Percentiles rank a stretch among this genome's conserved stretches.
These are phyloP conservation scores for Lagopus muta DNA, from an alignment of 2,113 vertebrate species.

Conservation along the genomic window DNA sequence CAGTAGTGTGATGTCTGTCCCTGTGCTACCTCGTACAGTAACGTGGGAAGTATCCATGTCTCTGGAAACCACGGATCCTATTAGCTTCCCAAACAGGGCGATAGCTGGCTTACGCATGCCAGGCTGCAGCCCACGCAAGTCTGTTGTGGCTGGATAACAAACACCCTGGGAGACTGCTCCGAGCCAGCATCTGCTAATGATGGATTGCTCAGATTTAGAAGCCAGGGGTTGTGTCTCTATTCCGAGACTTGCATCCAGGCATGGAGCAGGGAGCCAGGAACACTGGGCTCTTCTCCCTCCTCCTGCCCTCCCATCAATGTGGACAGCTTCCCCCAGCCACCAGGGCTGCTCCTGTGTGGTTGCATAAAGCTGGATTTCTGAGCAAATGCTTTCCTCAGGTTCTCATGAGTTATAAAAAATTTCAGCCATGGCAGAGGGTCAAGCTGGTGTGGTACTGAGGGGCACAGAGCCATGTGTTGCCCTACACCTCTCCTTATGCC, in stretches of 20 bases:
- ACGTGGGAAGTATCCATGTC: neutral
- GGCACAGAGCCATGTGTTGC: neutral
- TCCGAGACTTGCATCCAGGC: neutral
- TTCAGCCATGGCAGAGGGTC: fast-evolving
- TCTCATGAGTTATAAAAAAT: neutral
- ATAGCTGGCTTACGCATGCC: neutral
- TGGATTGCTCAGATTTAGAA: neutral
- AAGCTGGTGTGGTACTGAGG: neutral
- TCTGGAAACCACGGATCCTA: neutral
- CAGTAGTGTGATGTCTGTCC: neutral
- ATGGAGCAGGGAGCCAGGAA: neutral
- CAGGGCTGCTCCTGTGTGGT: neutral
- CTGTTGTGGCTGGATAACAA: neutral
- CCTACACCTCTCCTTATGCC: neutral
- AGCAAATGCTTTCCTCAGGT: neutral
- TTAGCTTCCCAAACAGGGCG: neutral
- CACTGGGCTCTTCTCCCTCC: neutral
- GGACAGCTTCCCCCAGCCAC: neutral
- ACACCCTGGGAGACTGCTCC: neutral
- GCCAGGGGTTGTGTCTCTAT: neutral
- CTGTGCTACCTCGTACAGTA: neutral
- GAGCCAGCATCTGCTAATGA: neutral
- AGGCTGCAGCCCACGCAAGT: neutral
- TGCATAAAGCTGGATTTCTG: neutral
- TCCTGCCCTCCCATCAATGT: fast-evolving